phyloP scores from a whole-genome alignment of 1,140 invertebrate genomes.

The Sycobia sp. region DNA sequence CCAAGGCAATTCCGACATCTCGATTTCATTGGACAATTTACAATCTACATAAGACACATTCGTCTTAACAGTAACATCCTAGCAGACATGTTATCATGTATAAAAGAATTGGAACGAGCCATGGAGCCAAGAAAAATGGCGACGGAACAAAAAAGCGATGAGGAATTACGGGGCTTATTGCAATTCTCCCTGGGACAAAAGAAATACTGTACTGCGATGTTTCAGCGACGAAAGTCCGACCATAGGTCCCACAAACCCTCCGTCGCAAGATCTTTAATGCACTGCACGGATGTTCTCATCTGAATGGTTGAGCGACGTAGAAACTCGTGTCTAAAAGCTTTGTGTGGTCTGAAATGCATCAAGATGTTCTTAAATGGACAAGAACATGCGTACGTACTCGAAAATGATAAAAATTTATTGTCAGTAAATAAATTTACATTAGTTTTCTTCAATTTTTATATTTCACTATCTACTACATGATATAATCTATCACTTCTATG shows the following conservation, averaged over 20 bases:
- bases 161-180: not conserved
- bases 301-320: not conserved
- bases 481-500: no score
- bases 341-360: conserved; percentile 30
- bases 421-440: no score
- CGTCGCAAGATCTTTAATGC: not conserved
- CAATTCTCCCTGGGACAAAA: not conserved
- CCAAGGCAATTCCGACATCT: no score
- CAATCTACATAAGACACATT: conserved; percentile 36
- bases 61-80: no score
- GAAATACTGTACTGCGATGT: not conserved
- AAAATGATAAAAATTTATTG: no score
- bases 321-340: no score
- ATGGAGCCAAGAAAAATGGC: conserved; percentile 5
- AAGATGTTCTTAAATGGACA: conserved; percentile 16
- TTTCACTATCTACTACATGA: no score
- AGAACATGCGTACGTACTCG: conserved; percentile 10
- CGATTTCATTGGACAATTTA: conserved; percentile 48
- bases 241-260: not conserved
- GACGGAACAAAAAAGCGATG: not conserved
- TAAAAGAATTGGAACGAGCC: conserved; percentile 12
- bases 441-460: no score
- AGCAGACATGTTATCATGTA: conserved; percentile 44
- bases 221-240: not conserved
- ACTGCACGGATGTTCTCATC: not conserved